These are phyloP conservation scores for Prosapia bicincta DNA, from an alignment of 2,888 invertebrate genomes.

Conservation along the genomic window DNA sequence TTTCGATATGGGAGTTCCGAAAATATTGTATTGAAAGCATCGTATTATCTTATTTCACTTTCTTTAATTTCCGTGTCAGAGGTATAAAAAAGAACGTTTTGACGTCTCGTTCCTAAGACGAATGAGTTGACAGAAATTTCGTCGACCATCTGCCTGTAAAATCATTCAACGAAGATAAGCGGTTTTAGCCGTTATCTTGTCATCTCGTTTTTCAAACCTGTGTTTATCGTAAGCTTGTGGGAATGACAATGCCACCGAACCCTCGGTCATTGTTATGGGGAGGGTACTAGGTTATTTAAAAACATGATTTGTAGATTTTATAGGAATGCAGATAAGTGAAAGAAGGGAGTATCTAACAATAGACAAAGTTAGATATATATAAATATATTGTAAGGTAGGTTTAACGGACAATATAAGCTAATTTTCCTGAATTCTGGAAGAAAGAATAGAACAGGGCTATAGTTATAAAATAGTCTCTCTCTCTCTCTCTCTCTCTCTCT, in stretches of 20 bases:
- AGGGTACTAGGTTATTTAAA: not conserved
- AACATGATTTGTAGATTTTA: not conserved
- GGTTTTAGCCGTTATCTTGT: not conserved
- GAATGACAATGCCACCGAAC: not conserved
- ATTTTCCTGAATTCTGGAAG: not conserved
- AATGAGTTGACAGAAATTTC: not conserved
- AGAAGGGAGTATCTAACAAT: not conserved
- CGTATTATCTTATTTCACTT: too few species aligned
- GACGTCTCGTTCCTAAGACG: too few species aligned
- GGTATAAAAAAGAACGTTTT: too few species aligned
- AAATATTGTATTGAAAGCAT: too few species aligned
- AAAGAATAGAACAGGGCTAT: too few species aligned
- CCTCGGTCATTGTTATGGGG: not conserved
- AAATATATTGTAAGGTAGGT: not conserved
- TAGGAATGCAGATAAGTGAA: not conserved
- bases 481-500: too few species aligned
- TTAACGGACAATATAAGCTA: not conserved
- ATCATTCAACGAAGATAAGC: not conserved
- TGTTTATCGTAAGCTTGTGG: not conserved
- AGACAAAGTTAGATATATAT: not conserved
- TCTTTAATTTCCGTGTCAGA: too few species aligned
- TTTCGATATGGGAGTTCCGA: too few species aligned
- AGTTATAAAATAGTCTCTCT: too few species aligned
- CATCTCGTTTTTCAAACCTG: not conserved
- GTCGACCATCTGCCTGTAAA: not conserved